A percentile compares a stretch with the other conserved stretches of the same genome.
These are phyloP conservation scores for Speoplatyrhinus poulsoni DNA, from an alignment of 2,113 vertebrate species.

Conservation along the genomic window DNA sequence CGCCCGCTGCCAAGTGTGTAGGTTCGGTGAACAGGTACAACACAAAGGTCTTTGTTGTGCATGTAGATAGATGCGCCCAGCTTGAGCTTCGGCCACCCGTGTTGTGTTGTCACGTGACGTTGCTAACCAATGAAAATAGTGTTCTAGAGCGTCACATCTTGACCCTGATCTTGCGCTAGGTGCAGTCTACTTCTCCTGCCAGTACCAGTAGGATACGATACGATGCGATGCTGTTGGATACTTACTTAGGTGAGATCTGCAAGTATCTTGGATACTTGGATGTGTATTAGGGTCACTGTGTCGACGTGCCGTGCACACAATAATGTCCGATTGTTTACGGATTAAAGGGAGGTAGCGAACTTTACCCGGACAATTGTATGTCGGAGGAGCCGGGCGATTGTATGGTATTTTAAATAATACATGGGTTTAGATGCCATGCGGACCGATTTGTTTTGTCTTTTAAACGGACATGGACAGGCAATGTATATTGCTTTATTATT, in stretches of 20 bases:
- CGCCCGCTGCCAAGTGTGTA: no score
- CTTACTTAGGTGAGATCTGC: no score
- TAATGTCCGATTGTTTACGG: conserved; percentile 11
- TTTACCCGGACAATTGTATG: conserved; percentile 46
- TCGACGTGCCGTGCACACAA: conserved; percentile 13
- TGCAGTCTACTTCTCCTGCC: neutral
- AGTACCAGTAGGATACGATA: neutral
- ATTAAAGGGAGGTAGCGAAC: conserved; percentile 29
- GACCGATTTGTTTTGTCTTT: neutral
- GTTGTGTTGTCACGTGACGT: conserved; percentile 59
- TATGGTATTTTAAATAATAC: neutral
- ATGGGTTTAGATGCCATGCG: neutral
- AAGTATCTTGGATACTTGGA: neutral
- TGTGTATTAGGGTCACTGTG: neutral
- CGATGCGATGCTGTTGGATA: no score
- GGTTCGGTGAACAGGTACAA: no score
- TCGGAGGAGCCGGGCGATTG: conserved; percentile 19
- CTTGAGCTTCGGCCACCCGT: neutral
- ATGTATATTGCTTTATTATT: neutral
- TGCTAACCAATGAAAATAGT: conserved; percentile 45
- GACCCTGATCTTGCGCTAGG: neutral
- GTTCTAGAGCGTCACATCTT: conserved; percentile 26
- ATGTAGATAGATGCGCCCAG: neutral
- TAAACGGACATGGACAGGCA: neutral
- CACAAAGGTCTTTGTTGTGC: no score